Evolutionary conservation across 2,888 invertebrate species (phyloP), one percentile per base, ranked within the genome.

Genomic region (Platycheirus rosarum): DNA sequence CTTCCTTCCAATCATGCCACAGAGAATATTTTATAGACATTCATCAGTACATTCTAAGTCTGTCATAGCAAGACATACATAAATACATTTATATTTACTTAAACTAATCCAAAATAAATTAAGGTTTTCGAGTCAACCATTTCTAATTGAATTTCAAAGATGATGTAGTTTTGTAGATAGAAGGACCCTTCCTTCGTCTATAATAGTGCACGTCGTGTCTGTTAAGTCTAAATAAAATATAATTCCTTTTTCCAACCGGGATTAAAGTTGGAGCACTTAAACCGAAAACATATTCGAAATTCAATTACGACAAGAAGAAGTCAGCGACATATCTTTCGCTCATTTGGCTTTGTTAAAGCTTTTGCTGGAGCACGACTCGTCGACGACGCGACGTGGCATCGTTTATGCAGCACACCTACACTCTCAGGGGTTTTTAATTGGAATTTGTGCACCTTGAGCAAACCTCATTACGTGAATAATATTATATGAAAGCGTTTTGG

Each of bases 401-500:
- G 13, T 51, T 44, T 26, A 23, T 35, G 37, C 29, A 29, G 23
- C 32, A 26, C 14, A 44, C 11, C 13, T 23, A 29, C 14, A 35
- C n/a, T 53, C n/a, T 53, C 37, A 6, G 11, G n/a, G 0, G 40
- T 16, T 40, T 37, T 73, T 71, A 80, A 80, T 80, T 80, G 60
- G 70, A 80, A 62, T 46, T 42, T 66, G 60, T 60, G 70, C 60
- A 70, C 70, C 80, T 80, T 80, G 32, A 80, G 60, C 42, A 70
- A 70, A 70, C 70, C 75, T 80, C 70, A 76, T 80, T 76, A 71
- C 70, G 60, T 60, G 70, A 51, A 70, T 65, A 80, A 53, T 65
- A 60, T 70, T 48, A 60, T 60, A 70, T n/a, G 11, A 2, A 16
- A 18, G 29, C 18, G 11, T 4, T 0, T 4, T 16, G n/a, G n/a